Base-by-base conservation (phyloP, 1,140 invertebrate species). In the Oncopeltus fasciatus region DNA sequence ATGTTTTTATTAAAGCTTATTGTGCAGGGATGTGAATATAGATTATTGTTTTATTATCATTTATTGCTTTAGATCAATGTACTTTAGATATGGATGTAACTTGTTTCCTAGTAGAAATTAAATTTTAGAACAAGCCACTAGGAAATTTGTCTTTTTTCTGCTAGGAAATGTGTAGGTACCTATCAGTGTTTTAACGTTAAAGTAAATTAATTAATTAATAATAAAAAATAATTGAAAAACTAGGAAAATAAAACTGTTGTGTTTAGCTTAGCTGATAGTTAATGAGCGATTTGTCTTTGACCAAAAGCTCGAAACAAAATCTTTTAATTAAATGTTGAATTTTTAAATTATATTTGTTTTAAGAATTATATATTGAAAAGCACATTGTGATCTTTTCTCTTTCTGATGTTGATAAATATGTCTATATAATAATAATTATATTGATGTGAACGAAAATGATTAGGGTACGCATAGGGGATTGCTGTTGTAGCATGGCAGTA, bases 341-440 rank as follows among this genome's bases (percentile, higher is more conserved):
- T 60, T 60, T 27, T n/a, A 60, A 60, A 60, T 28, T 60, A 38
- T 60, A 60, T 60, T 47, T 47, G 31, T 57, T 57, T 57, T 26
- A 57, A 49, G 33, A 38, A 29, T 59, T 59, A 44, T 59, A 59
- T 43, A 60, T 49, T 49, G 59, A 51, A 49, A 60, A 60, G 59
- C 59, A 60, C 59, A 60, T 60, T 60, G 59, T 60, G 59, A 60
- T 60, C 59, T 60, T 60, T 60, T 60, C 59, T 59, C 59, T 47
- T 60, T 60, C 44, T 28, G 46, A 49, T 49, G 28, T 49, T 49
- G 38, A 38, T 8, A 5, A 38, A 14, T 38, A 38, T 38, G 31
- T 38, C 5, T 14, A 38, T 38, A 38, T 14, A 24, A 49, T 49
- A n/a, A 9, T 31, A 57, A 18, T 29, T 20, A 57, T 18, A 57